Percentiles rank a stretch among this genome's conserved stretches.
These are phyloP conservation scores for Sinodicranocentrus sp. DNA, from an alignment of 2,888 invertebrate genomes.

Conservation along the genomic window DNA sequence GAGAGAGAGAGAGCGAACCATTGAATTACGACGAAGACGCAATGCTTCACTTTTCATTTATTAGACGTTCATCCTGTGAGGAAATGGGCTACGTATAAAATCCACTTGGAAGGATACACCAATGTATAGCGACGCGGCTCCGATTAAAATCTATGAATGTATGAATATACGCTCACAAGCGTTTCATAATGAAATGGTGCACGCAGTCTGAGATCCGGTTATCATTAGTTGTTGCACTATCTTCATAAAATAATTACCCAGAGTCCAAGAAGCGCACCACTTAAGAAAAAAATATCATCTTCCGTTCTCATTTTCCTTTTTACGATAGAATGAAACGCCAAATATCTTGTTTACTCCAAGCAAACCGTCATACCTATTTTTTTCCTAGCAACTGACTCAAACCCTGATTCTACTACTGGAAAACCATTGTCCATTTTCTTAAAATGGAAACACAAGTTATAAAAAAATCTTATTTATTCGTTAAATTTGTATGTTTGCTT, in stretches of 20 bases:
- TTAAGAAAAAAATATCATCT: slow-evolving; percentile 33
- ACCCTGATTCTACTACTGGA: too few species aligned
- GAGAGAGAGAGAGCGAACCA: not conserved
- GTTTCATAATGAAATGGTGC: slow-evolving; percentile 47
- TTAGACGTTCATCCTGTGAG: slow-evolving; percentile 46
- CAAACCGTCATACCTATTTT: too few species aligned
- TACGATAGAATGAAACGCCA: too few species aligned
- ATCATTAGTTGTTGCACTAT: slow-evolving; percentile 31
- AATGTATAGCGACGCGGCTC: not conserved
- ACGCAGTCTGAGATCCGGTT: slow-evolving; percentile 56
- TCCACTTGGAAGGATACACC: too few species aligned
- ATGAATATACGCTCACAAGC: slow-evolving; percentile 34
- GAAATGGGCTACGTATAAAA: slow-evolving; percentile 43
- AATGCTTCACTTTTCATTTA: not conserved
- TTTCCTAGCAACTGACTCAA: too few species aligned
- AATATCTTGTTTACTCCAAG: too few species aligned
- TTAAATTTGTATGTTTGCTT: too few species aligned
- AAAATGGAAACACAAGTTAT: too few species aligned
- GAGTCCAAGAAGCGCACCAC: not conserved
- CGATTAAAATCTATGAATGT: slow-evolving; percentile 21
- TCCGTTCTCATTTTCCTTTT: slow-evolving; percentile 43
- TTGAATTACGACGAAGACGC: slow-evolving; percentile 1
- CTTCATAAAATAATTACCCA: slow-evolving; percentile 9
- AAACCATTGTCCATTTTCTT: too few species aligned
- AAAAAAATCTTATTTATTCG: too few species aligned